Base-by-base conservation (phyloP, 2,888 invertebrate species). In the Hydriomena furcata region DNA sequence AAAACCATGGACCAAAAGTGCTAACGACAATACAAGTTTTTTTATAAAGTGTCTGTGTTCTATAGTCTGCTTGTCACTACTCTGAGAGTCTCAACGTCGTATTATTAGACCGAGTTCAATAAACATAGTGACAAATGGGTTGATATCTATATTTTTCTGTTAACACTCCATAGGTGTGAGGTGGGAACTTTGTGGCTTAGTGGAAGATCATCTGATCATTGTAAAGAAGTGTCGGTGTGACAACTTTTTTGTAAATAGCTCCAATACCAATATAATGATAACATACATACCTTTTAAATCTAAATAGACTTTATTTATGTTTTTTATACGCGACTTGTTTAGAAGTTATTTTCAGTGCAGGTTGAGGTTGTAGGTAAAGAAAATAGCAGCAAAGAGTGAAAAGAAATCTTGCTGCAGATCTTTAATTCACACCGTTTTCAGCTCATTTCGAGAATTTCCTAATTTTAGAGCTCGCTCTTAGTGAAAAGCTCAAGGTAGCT, bases 61-160 rank as follows among this genome's bases (percentile, higher is more conserved):
- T 10, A 20, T 7, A 17, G 5, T 7, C 10, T 21, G 8, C 12
- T 50, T 25, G 5, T 30, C n/a, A 40, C 4, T 36, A 34, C 46
- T 47, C 43, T 25, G 11, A 7, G 28, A 8, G 2, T 28, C 21
- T 40, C 12, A 43, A 30, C 28, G 43, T 43, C 47, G 13, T 28
- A 37, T 12, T 48, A 51, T 50, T 42, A 35, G 44, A 28, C 8
- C 49, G 36, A 54, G 38, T 28, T 59, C 47, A 59, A 59, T 59
- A 61, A 61, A 59, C 41, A 57, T 21, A 31, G 51, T 59, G 43
- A 57, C 42, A 41, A 45, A 55, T 58, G 49, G 51, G 36, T n/a
- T 51, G 46, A 57, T 53, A 51, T 52, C 59, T 59, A 52, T 31
- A 57, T 57, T 41, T 35, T 41, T 59, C 53, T 55, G 53, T 57